phyloP scores from a whole-genome alignment of 2,797 vertebrate species.

The Coregonus ussuriensis region DNA sequence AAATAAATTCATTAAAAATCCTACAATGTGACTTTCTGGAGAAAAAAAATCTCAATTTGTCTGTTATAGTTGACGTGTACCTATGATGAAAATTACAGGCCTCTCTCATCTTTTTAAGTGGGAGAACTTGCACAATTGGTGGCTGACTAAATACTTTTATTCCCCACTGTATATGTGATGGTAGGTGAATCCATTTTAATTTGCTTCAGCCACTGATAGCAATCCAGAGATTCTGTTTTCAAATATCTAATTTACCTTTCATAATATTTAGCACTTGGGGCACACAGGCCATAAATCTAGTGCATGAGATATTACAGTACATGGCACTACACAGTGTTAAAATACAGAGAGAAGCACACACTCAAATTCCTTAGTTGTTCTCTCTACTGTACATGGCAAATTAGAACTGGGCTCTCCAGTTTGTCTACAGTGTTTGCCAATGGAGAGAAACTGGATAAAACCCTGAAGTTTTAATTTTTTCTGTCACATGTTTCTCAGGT shows the following conservation, averaged over 20 bases:
- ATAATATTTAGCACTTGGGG: neutral
- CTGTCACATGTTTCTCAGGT: conserved; percentile 6
- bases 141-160: no score
- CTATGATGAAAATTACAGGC: no score
- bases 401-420: conserved; percentile 65
- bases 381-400: conserved; percentile 20
- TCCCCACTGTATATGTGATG: no score
- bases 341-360: conserved; percentile 7
- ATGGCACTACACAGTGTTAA: neutral
- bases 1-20: no score
- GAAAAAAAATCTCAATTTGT: no score
- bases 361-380: conserved; percentile 13
- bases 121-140: no score
- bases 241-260: no score
- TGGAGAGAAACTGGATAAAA: conserved; percentile 32
- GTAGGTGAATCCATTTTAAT: no score
- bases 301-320: neutral
- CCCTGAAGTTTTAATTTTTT: conserved; percentile 40
- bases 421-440: conserved; percentile 47
- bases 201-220: no score
- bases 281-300: neutral
- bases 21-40: no score
- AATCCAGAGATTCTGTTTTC: neutral
- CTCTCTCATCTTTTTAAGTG: no score
- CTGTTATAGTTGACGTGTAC: no score